A percentile compares a stretch with the other conserved stretches of the same genome.
phyloP scores from a whole-genome alignment of 1,140 invertebrate genomes.

The Drosophila ironensis region DNA sequence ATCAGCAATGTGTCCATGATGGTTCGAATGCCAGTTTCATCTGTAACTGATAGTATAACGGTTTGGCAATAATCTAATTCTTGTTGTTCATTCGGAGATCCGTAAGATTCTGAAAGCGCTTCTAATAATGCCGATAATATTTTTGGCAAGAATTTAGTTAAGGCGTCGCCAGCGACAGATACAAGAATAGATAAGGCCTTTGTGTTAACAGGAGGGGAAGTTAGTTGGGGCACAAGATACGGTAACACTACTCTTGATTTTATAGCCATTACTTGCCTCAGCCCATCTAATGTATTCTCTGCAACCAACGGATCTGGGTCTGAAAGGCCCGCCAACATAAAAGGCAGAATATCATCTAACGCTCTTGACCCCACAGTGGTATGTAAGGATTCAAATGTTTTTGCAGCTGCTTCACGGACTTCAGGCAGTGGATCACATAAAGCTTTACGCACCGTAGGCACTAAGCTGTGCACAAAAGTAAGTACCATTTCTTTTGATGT shows the following conservation, averaged over 20 bases:
- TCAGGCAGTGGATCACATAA: conserved; percentile 96
- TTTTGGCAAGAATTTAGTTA: conserved; percentile 95
- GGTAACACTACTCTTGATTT: conserved; percentile 97
- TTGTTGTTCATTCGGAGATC: conserved; percentile 87
- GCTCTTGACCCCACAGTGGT: conserved; percentile 96
- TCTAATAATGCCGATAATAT: conserved; percentile 95
- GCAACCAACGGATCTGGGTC: conserved; percentile 88
- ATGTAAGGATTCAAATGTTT: conserved; percentile 98
- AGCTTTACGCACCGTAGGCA: conserved; percentile 98
- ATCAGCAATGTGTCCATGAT: conserved; percentile 96
- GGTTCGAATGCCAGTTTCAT: conserved; percentile 92
- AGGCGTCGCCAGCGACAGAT: conserved; percentile 95
- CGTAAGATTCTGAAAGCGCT: conserved; percentile 88
- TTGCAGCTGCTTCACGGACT: conserved; percentile 96
- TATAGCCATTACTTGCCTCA: conserved; percentile 98
- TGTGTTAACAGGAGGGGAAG: conserved; percentile 93
- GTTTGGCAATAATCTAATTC: conserved; percentile 96
- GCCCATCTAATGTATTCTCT: conserved; percentile 95
- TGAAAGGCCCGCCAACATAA: conserved; percentile 92
- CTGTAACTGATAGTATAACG: conserved; percentile 94
- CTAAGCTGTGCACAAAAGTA: conserved; percentile 96
- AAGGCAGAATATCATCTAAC: conserved; percentile 98
- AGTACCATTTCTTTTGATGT: conserved; percentile 97
- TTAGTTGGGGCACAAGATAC: conserved; percentile 97
- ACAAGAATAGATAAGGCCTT: conserved; percentile 95